These are phyloP conservation scores for Numenius arquata DNA, from an alignment of 2,113 vertebrate genomes.

Conservation along the genomic window DNA sequence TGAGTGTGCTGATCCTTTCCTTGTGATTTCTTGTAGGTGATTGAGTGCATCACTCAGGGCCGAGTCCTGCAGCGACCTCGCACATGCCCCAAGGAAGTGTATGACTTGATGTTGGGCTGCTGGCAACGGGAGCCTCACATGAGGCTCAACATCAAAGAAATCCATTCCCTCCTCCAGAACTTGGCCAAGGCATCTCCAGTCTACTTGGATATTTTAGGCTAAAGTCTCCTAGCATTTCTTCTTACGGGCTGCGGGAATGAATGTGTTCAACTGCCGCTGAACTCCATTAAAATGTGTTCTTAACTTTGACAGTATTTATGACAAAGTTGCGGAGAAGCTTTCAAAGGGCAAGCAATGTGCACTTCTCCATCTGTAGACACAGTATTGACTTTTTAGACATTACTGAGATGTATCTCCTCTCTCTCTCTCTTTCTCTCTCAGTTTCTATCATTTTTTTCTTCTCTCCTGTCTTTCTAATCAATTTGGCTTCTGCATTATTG, in stretches of 20 bases:
- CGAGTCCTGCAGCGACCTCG: conserved; percentile 95
- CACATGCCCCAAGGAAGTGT: conserved; percentile 96
- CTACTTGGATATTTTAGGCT: conserved; percentile 98
- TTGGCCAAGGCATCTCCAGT: conserved; percentile 98
- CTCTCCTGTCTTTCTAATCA: conserved; percentile 72
- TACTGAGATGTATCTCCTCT: conserved; percentile 71
- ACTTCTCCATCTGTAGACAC: conserved; percentile 77
- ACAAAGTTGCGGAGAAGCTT: conserved; percentile 75
- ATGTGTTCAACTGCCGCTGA: conserved; percentile 77
- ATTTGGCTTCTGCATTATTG: conserved; percentile 85
- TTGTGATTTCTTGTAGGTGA: conserved; percentile 81
- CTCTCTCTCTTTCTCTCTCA: conserved; percentile 37
- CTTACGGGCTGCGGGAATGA: conserved; percentile 62
- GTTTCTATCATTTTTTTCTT: conserved; percentile 55
- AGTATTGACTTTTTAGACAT: conserved; percentile 75
- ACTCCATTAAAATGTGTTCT: conserved; percentile 75
- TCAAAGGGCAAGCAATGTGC: conserved; percentile 77
- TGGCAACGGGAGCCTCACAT: conserved; percentile 98
- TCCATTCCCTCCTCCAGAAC: conserved; percentile 93
- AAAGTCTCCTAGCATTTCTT: conserved; percentile 65
- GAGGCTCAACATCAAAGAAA: conserved; percentile 98
- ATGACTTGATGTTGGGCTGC: conserved; percentile 98
- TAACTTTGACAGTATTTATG: conserved; percentile 77
- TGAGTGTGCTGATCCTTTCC: background rate
- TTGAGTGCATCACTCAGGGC: conserved; percentile 99